Conservation (phyloP, 2,113 vertebrate genomes). For the Scartelaos histophorus region DNA sequence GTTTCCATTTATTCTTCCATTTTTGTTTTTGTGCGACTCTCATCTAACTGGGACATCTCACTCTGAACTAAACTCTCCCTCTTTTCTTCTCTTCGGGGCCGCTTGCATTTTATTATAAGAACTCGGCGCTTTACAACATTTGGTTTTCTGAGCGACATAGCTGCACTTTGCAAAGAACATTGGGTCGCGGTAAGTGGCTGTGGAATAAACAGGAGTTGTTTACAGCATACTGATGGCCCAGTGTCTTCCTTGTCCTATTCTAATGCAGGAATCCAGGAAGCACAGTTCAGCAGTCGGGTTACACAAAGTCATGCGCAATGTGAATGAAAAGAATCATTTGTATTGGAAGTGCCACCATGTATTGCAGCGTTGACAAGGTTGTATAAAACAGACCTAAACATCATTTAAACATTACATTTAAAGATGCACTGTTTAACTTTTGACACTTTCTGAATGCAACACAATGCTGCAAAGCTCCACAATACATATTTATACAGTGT, state of each 20-base stretch:
- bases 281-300: background rate
- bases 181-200: constrained; percentile 18
- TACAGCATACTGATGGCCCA: constrained; percentile 36
- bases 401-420: background rate
- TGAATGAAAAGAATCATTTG: background rate
- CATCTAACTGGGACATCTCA: constrained; percentile 49
- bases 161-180: constrained; percentile 7
- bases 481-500: background rate
- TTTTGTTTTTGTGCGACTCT: constrained; percentile 24
- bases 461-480: background rate
- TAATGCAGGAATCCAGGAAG: constrained; percentile 5
- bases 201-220: constrained; percentile 11
- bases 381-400: background rate
- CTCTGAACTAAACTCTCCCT: constrained; percentile 39
- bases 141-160: constrained; percentile 6
- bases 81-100: constrained; percentile 24
- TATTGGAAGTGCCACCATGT: background rate
- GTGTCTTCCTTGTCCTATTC: constrained; percentile 4
- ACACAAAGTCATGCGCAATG: background rate
- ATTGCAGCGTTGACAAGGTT: background rate
- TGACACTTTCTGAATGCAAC: no score
- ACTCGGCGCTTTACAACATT: background rate
- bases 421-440: background rate
- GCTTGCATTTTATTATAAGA: constrained; percentile 31
- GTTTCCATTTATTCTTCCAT: constrained; percentile 22